Evolutionary conservation across 2,888 invertebrate genomes (phyloP), one percentile per base, ranked within the genome.

Genomic region (Tupiocoris notatus): DNA sequence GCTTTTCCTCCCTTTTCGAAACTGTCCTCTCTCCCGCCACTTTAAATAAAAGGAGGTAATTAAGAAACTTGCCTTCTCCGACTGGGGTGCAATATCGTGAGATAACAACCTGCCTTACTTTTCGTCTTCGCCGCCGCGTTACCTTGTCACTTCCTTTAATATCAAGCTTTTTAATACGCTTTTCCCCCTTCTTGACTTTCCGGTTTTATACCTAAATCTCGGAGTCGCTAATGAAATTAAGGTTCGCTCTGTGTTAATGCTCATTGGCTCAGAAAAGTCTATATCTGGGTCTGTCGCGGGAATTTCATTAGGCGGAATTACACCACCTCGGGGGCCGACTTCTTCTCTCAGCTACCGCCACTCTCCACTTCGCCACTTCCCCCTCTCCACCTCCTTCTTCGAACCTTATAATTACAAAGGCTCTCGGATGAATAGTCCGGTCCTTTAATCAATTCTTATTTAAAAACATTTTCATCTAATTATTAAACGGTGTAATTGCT

Each of bases 121-220:
- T 39, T 39, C 39, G 39, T 12, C 39, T 39, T n/a, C 22, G 2
- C 21, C 63, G 22, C 70, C 74, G 59, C 20, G 61, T 70, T 71
- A 21, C 67, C 76, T 78, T 78, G 78, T 78, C 78, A 78, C 78
- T 78, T 78, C 78, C 78, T 78, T 78, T 78, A 78, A 78, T 78
- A 78, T 78, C 78, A 74, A 74, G 76, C 78, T 78, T 78, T 78
- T 78, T 78, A 78, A 78, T 78, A 78, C 74, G 73, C 57, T 70
- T 75, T 64, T 39, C 63, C 76, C 70, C 77, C 76, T 68, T 70
- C 74, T 77, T 66, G 78, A 71, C 68, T 78, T 78, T 77, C 78
- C 78, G 77, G 78, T 76, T 78, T 77, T 70, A 73, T 66, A 73
- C 76, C 78, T 78, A 78, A 78, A 78, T 78, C 78, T 78, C 70